Base-by-base conservation (phyloP, 2,888 invertebrate genomes). In the Amphimallon solstitiale region DNA sequence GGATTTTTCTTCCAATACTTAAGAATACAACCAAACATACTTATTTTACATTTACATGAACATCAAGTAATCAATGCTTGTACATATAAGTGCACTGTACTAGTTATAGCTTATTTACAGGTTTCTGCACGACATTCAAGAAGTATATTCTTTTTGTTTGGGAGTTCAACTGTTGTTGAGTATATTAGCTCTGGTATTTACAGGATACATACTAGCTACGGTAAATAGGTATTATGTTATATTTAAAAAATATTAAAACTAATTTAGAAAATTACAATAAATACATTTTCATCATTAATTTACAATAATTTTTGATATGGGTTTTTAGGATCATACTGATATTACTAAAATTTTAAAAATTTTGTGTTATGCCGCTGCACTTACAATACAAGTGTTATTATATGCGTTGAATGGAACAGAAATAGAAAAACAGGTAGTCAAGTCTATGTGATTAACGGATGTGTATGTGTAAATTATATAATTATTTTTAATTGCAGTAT, bases 381-480 rank as follows among this genome's bases (percentile, higher is more conserved):
- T 67, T 3, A 56, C 60, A 7, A 37, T 51, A 14, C 67, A 67
- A 54, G 60, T 59, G 15, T 5, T 38, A 12, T 10, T 67, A 10
- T 67, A 63, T 35, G 59, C 45, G 2, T 12, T 67, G 9, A 52
- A 67, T 23, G 67, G 60, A n/a, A 62, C 49, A 3, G 63, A 63
- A 54, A 35, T 67, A 6, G 49, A 67, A 37, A 14, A 45, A 21
- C 49, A 63, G 51, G 67, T 67, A 19, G 12, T 15, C 14, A 15
- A 29, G n/a, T 23, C n/a, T n/a, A n/a, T n/a, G n/a, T n/a, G n/a
- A n/a, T n/a, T 1, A 7, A 14, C 5, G 2, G 7, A 40, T 23
- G 43, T 23, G n/a, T 45, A 43, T 37, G 2, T n/a, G 4, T 46
- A 29, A 17, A 23, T n/a, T 14, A 12, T 12, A 21, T 19, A n/a